Evolutionary conservation across 1,140 invertebrate genomes (phyloP).

Genomic region (Trichomalopsis sarcophagae): DNA sequence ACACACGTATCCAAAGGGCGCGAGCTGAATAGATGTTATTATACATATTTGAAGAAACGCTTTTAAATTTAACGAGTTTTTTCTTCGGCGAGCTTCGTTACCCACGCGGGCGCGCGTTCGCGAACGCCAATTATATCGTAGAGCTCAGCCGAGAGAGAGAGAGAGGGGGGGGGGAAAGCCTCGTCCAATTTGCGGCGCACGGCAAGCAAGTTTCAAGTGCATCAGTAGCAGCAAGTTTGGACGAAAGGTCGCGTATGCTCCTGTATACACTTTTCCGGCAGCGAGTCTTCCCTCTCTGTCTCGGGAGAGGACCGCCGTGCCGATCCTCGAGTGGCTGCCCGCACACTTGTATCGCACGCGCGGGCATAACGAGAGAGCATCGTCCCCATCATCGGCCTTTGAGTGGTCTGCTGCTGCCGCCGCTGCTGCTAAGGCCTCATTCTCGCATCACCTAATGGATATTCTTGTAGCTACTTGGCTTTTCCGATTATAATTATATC

Average conservation of each 20-base stretch:
- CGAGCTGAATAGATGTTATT: neutral
- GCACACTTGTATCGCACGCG: neutral
- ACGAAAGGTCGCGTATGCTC: neutral
- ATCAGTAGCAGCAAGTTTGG: neutral
- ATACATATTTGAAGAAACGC: constrained; percentile 9
- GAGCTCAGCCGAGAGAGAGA: neutral
- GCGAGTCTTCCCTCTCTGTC: neutral
- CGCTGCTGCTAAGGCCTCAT: neutral
- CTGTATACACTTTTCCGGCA: neutral
- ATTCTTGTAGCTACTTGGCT: neutral
- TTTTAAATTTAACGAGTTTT: constrained; percentile 49
- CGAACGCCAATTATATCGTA: constrained; percentile 42
- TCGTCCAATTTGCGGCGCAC: constrained; percentile 41
- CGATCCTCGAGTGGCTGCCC: constrained; percentile 5
- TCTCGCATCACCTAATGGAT: neutral
- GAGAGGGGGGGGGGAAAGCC: neutral
- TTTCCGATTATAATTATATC: neutral
- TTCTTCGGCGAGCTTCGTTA: constrained; percentile 38
- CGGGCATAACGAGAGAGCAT: neutral
- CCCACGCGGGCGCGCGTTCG: neutral
- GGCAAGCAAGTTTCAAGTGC: constrained; percentile 42
- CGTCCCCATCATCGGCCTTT: constrained; percentile 24
- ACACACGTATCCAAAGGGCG: neutral
- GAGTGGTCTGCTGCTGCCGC: constrained; percentile 7
- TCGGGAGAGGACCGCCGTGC: neutral